Base-by-base conservation (phyloP, 2,113 vertebrate species). In the Colossoma macropomum region DNA sequence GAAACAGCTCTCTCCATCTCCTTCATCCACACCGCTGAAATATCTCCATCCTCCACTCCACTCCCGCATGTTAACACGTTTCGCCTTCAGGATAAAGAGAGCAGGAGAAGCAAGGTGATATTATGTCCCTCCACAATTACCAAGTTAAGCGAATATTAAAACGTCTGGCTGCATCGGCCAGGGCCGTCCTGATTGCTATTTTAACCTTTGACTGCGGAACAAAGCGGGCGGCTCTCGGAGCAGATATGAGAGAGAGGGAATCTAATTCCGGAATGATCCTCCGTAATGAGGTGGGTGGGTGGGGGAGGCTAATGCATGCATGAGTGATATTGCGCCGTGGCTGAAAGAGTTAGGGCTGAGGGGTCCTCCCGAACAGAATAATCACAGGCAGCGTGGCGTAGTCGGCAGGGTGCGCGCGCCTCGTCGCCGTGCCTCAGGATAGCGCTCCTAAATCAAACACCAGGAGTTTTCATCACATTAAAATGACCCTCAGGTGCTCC, bases 151-250 rank as follows among this genome's bases (percentile, higher is more conserved):
- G 95, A 97, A 99, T 98, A 99, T 99, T 98, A 98, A 98, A 99
- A 97, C 96, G 97, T 97, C 97, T 96, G 92, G 90, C 95, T 96
- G 95, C 96, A 97, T 98, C 95, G 96, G 95, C 95, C 63, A 93
- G 91, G 95, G 95, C 96, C 95, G 96, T 95, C 96, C 96, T 98
- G 97, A 98, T 98, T 97, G 97, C 96, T 96, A 96, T 97, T 96
- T 97, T 98, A 98, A 99, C 97, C 97, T 97, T 96, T 98, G 97
- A 98, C 96, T 98, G 95, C 95, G 93, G 94, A 95, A 97, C 94
- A 95, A 95, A 96, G 95, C 94, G 91, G 89, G 91, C 96, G 86
- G 90, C 95, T 97, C 96, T 96, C 95, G 90, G 92, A 95, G 95
- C 95, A 93, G 97, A 95, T 96, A 96, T 97, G 95, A 94, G 94